Evolutionary conservation across 2,797 vertebrate species (phyloP), one percentile per base, ranked within the genome.

Genomic region (Channallabes apus): DNA sequence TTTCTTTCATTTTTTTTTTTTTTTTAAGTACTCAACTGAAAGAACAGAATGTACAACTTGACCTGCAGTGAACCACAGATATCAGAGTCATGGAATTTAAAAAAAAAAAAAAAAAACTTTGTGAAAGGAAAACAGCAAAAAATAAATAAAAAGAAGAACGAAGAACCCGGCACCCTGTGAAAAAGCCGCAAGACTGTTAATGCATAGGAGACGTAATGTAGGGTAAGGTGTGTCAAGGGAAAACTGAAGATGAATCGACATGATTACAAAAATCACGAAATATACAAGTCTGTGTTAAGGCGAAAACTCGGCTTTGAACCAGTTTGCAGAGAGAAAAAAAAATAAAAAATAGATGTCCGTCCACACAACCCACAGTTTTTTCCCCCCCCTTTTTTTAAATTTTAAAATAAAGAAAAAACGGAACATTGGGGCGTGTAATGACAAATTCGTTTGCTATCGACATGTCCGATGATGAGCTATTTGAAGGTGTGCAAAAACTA

Each of bases 131-230:
- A 68, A 35, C 32, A 86, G 84, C 87, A 29, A 58, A 27, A 51
- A 72, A 83, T 73, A 29, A 29, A 41, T n/a, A n/a, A n/a, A n/a
- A 81, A 88, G 82, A 65, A 85, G 41, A 46, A 71, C 38, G 73
- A 79, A 27, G 86, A 91, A 90, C 82, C 89, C 89, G 90, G 92
- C 64, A 84, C 86, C 87, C 64, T 83, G 89, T 79, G 92, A 79
- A 12, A 64, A 91, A 94, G 89, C 92, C 91, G 92, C 90, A 91
- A 92, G 89, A 93, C 91, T 92, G 77, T 93, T 89, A 93, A 94
- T 94, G 94, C 94, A 95, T 94, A 94, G 94, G 93, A 94, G 93
- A 93, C 89, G 91, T 94, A 93, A 93, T 1, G 32, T n/a, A n/a
- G n/a, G n/a, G 61, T 88, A 95, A 95, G 94, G 95, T 90, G 86